Percentiles rank a stretch among this genome's conserved stretches.
Evolutionary conservation across 2,113 vertebrate genomes (phyloP).

Genomic region (Brachionichthys hirsutus): DNA sequence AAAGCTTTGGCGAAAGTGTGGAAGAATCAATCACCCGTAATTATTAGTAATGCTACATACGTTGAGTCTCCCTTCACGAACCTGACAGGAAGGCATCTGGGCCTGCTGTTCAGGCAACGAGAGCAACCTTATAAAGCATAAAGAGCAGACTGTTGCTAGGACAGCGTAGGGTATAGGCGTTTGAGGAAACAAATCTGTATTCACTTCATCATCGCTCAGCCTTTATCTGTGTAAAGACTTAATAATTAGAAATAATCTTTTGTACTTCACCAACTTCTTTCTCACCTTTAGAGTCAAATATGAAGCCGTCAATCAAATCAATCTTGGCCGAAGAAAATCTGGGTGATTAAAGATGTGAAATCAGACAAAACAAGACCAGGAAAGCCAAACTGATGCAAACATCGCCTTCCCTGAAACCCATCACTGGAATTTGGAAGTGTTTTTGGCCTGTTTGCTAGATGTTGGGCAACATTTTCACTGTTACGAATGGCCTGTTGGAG

Average conservation of each 20-base stretch:
- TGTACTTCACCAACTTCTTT: no score
- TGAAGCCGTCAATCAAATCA: neutral
- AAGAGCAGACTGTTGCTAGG: constrained; percentile 21
- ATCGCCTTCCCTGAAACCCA: neutral
- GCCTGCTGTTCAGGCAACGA: constrained; percentile 34
- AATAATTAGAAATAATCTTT: no score
- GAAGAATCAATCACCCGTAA: constrained; percentile 13
- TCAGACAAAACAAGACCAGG: no score
- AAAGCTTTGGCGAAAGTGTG: neutral
- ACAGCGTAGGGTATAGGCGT: constrained; percentile 12
- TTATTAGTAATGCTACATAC: constrained; percentile 6
- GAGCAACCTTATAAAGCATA: constrained; percentile 14
- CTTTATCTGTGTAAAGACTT: no score
- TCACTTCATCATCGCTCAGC: no score
- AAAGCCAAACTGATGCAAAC: constrained; percentile 5
- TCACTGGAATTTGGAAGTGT: neutral
- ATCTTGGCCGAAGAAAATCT: no score
- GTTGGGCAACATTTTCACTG: neutral
- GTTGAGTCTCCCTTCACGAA: constrained; percentile 33
- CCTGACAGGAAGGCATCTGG: constrained; percentile 33
- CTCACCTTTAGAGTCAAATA: neutral
- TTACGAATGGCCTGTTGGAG: constrained; percentile 1
- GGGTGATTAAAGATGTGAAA: no score
- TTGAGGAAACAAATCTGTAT: constrained; percentile 11
- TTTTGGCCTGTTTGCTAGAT: neutral